These are phyloP conservation scores for Leptinotarsa haldemani DNA, from an alignment of 2,888 invertebrate species.

Conservation along the genomic window DNA sequence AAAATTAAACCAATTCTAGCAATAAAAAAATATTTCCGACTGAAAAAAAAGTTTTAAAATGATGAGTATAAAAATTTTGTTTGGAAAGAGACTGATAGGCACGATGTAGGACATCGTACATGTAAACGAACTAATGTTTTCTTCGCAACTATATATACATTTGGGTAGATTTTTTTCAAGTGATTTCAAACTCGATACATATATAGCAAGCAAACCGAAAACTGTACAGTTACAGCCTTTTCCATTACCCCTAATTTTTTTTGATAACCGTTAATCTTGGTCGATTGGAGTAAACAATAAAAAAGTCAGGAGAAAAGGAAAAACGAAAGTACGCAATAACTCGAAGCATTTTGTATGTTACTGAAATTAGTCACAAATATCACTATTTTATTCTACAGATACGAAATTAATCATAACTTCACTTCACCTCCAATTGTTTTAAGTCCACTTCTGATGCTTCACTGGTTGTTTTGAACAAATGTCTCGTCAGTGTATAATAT, in stretches of 20 bases:
- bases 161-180: no score
- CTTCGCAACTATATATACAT: no score
- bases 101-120: no score
- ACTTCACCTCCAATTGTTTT: constrained; percentile 61
- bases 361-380: constrained; percentile 65
- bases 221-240: background rate
- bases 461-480: constrained; percentile 58
- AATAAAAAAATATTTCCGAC: no score
- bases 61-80: no score
- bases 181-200: no score
- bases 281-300: constrained; percentile 23
- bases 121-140: no score
- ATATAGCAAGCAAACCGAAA: no score
- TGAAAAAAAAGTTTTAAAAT: no score
- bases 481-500: constrained; percentile 56
- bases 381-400: constrained; percentile 61
- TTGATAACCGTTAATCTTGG: background rate
- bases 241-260: background rate
- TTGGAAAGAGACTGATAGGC: no score
- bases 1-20: no score
- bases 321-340: constrained; percentile 50
- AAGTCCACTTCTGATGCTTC: constrained; percentile 58
- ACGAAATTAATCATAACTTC: constrained; percentile 61
- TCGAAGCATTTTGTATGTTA: constrained; percentile 56
- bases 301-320: constrained; percentile 22